Evolutionary conservation across 2,888 invertebrate genomes (phyloP).

Genomic region (Morpho helenor): DNA sequence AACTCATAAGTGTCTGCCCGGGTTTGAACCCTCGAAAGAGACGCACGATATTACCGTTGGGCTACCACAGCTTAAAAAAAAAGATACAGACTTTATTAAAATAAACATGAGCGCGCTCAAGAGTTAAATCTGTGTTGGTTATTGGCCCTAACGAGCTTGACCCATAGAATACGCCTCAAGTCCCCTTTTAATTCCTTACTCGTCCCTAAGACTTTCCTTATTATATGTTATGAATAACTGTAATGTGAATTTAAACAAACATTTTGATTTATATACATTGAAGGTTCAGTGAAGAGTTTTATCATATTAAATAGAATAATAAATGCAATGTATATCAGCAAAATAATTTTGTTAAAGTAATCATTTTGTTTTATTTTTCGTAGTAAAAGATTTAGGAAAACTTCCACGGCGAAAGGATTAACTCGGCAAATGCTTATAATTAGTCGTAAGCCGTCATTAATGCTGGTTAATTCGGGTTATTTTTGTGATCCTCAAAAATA

Average conservation of each 20-base stretch:
- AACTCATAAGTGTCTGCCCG: too few species aligned
- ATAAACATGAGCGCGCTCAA: neutral
- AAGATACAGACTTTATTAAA: constrained; percentile 3
- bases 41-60: too few species aligned
- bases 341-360: neutral
- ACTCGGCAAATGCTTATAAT: constrained; percentile 21
- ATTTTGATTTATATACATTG: constrained; percentile 2
- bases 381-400: constrained; percentile 16
- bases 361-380: neutral
- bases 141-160: constrained; percentile 22
- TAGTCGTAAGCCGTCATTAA: constrained; percentile 23
- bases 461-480: constrained; percentile 19
- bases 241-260: neutral
- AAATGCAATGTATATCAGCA: constrained; percentile 9
- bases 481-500: constrained; percentile 16
- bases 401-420: constrained; percentile 23
- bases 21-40: too few species aligned
- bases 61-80: neutral
- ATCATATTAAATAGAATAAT: neutral
- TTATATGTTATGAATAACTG: constrained; percentile 4
- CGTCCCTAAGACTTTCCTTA: constrained; percentile 16
- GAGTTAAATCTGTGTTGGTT: constrained; percentile 19
- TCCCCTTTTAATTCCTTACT: constrained; percentile 27
- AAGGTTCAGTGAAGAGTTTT: neutral
- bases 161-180: constrained; percentile 20